Percentiles rank a stretch among this genome's conserved stretches.
These are phyloP conservation scores for Polymixis flavicincta DNA, from an alignment of 2,888 invertebrate species.

Conservation along the genomic window DNA sequence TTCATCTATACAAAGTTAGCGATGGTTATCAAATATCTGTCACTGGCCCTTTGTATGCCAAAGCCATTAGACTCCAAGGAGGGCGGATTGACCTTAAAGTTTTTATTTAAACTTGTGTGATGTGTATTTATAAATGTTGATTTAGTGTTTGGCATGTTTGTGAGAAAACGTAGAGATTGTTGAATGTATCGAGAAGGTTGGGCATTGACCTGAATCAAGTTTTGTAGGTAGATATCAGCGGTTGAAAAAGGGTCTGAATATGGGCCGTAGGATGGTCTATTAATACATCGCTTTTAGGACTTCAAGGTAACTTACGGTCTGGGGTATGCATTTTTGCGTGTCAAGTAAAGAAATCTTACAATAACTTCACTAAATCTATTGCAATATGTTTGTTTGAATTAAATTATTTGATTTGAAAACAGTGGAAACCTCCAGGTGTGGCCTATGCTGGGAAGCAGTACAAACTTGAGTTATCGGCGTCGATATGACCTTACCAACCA, in stretches of 20 bases:
- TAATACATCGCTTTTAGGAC: not conserved
- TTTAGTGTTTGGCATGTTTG: constrained; percentile 43
- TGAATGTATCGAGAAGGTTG: constrained; percentile 17
- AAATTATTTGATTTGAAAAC: too few species aligned
- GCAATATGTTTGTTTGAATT: too few species aligned
- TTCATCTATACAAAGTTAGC: not conserved
- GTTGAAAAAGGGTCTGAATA: constrained; percentile 1
- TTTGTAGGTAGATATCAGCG: constrained; percentile 14
- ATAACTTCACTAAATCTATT: too few species aligned
- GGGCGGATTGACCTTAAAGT: constrained; percentile 30
- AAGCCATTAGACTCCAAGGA: constrained; percentile 33
- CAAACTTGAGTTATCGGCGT: too few species aligned
- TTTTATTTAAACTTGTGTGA: constrained; percentile 37
- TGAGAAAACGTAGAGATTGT: constrained; percentile 30
- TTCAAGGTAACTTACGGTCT: not conserved
- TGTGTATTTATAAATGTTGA: constrained; percentile 51
- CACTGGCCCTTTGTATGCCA: constrained; percentile 16
- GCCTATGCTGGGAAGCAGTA: too few species aligned
- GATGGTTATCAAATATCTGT: constrained; percentile 14
- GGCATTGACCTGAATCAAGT: constrained; percentile 44
- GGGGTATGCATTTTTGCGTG: not conserved
- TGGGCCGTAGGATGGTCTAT: not conserved
- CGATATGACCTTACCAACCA: not conserved
- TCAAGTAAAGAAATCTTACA: not conserved
- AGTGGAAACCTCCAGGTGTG: too few species aligned